These are phyloP conservation scores for Oceanites oceanicus DNA, from an alignment of 2,113 vertebrate genomes.

Conservation along the genomic window DNA sequence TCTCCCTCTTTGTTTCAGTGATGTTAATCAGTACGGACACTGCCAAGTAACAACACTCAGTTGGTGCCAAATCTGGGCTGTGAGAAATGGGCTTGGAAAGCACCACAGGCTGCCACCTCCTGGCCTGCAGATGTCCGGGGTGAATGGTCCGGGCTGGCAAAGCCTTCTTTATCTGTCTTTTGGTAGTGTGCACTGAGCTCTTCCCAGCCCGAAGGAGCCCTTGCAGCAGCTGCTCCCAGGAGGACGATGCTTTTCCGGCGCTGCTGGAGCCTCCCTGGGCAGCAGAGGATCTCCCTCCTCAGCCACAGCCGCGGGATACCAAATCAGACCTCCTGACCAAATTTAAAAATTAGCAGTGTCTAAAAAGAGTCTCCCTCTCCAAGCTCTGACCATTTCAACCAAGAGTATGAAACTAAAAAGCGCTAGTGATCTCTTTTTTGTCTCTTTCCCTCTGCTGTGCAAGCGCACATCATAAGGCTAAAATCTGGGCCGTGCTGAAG, in stretches of 20 bases:
- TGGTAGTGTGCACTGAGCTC: not conserved
- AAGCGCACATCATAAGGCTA: not conserved
- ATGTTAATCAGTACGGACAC: not conserved
- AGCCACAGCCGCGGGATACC: fast-evolving
- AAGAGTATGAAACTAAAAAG: not conserved
- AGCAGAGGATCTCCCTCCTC: not conserved
- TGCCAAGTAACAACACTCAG: not conserved
- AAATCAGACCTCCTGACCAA: not conserved
- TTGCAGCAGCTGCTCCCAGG: not conserved
- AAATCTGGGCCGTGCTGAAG: not conserved
- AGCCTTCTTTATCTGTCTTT: not conserved
- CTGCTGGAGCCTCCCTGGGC: not conserved
- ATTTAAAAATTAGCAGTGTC: not conserved
- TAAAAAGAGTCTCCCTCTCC: not conserved
- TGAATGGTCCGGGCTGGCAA: not conserved
- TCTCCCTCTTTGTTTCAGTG: not conserved
- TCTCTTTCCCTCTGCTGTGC: not conserved
- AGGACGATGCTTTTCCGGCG: fast-evolving
- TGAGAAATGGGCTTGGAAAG: not conserved
- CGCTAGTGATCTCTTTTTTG: not conserved
- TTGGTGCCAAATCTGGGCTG: not conserved
- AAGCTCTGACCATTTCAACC: not conserved
- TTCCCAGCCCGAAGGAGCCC: not conserved
- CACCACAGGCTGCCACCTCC: not conserved
- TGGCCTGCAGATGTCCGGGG: not conserved